phyloP scores from a whole-genome alignment of 2,113 vertebrate genomes.

The Mormoops blainvillei region DNA sequence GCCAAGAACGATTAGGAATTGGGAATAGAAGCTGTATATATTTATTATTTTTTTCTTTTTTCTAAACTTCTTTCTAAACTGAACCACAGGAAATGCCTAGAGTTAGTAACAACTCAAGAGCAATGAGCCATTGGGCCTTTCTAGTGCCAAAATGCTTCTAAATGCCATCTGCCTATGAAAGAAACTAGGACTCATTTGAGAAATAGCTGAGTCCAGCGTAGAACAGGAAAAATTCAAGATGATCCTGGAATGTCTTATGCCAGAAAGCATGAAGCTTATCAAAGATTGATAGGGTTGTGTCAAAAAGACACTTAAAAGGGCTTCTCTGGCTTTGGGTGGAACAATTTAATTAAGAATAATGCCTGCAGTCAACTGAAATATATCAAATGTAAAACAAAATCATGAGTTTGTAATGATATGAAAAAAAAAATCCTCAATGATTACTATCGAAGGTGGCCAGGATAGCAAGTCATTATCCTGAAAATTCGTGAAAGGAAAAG shows the following conservation, averaged over 20 bases:
- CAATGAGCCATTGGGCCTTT: not conserved
- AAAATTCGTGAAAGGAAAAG: not conserved
- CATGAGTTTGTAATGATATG: not conserved
- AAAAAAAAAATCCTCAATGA: not conserved
- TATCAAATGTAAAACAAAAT: not conserved
- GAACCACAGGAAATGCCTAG: not conserved
- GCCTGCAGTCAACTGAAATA: not conserved
- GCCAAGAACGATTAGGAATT: not conserved
- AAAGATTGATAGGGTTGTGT: not conserved
- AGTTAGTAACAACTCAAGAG: not conserved
- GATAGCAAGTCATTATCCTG: not conserved
- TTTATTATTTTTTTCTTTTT: not conserved
- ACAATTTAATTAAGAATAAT: not conserved
- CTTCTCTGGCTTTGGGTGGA: not conserved
- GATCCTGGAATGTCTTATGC: not conserved
- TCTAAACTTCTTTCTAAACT: not conserved
- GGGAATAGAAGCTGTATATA: not conserved
- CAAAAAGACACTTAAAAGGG: not conserved
- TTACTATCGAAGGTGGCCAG: not conserved
- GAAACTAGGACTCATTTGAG: not conserved
- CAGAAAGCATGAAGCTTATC: not conserved
- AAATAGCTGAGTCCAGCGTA: not conserved
- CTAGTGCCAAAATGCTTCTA: not conserved
- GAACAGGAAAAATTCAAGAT: not conserved
- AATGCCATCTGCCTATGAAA: not conserved